Evolutionary conservation across 2,888 invertebrate genomes (phyloP), one percentile per base, ranked within the genome.

Genomic region (Aleiodes alternator): DNA sequence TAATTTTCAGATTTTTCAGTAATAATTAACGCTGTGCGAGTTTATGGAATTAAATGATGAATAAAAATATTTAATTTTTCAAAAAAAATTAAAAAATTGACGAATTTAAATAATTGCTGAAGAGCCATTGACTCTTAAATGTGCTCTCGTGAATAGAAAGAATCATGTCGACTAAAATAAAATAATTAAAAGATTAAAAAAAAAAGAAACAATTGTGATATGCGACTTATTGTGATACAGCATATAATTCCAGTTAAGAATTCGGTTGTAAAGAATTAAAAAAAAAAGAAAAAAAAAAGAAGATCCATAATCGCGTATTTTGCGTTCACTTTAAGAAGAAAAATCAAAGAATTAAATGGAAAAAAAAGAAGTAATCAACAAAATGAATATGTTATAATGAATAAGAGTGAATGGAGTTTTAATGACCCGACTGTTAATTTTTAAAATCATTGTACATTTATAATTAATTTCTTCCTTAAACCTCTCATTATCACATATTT

Each of bases 161-260:
- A 59, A 43, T 72, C 72, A 64, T 50, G 61, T 64, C 31, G 53
- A 72, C 51, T 31, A 59, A 59, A 59, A 38, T 59, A 34, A 59
- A 34, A 56, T 14, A 57, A 8, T 31, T 23, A 23, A 23, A 23
- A 23, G 23, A 23, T 11, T 16, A 14, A 59, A 59, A 59, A 59
- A 59, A 59, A 59, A 34, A n/a, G n/a, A 59, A 59, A 51, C 72
- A 78, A 78, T 78, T 80, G 80, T 80, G 80, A 79, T 80, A 79
- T 79, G 76, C 80, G 76, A 79, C 73, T 77, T 72, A 80, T 78
- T 78, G 80, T 79, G 77, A 79, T 79, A 77, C 78, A 78, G 75
- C 79, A 71, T 75, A 76, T 71, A 68, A 80, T 75, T 72, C 72
- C 72, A 66, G 64, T 72, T 72, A 43, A 51, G 64, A 64, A 72